Evolutionary conservation across 2,113 vertebrate genomes (phyloP), one percentile per base, ranked within the genome.

Genomic region (Lichenostomus cassidix): DNA sequence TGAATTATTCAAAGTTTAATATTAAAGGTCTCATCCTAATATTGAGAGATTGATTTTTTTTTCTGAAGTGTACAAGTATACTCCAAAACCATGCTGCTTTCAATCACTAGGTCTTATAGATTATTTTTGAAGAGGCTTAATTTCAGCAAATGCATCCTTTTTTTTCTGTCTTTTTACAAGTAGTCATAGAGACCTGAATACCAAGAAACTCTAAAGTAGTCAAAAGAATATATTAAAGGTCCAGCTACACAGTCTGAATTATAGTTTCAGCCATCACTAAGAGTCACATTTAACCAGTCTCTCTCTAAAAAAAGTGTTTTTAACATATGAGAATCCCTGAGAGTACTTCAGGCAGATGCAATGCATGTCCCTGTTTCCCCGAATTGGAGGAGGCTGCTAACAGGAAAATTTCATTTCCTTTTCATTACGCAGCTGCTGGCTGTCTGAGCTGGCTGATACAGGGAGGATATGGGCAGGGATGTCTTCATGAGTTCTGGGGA

Each of bases 331-430:
- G 62, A 80, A 85, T 11, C 18, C 37, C 39, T 79, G 31, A 44
- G 56, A 82, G 28, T 31, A 63, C 20, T 18, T 35, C 29, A 55
- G 42, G 35, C 29, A 70, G n/a, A 59, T 80, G 78, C 0, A 0
- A 23, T 68, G 21, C 49, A 78, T 90, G 52, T 59, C 44, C 47
- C 70, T 41, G 41, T 60, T 96, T 87, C 58, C 39, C 42, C 16
- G 37, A 76, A 82, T 46, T 87, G 50, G 31, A 93, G 58, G 60
- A 83, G 70, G 55, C 56, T 87, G 67, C 77, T 82, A 87, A 92
- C 56, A 94, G 81, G 77, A 83, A 92, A 90, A 94, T 74, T 83
- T 81, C 29, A 92, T 92, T 93, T 94, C 77, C 50, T 93, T 91
- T 93, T 65, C 0, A 9, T 94, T 92, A 42, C 0, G 0, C 79